A percentile compares a stretch with the other conserved stretches of the same genome.
Evolutionary conservation across 1,140 invertebrate species (phyloP).

Genomic region (Acromyrmex heyeri): DNA sequence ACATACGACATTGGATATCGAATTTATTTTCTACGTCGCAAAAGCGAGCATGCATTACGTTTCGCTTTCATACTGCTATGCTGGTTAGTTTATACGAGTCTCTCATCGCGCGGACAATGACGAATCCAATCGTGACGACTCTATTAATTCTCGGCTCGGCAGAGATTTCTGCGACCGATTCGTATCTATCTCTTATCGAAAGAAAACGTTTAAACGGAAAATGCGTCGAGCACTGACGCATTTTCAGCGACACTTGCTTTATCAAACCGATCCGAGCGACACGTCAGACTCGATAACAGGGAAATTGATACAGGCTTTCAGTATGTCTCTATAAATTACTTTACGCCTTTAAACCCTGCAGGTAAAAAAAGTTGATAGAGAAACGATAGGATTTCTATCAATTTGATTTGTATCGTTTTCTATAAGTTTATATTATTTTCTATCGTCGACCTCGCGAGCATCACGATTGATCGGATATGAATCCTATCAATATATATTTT

Average conservation of each 20-base stretch:
- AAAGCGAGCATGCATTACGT: conserved; percentile 9
- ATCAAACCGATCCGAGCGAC: not conserved
- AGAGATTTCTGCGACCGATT: not conserved
- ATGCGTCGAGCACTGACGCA: not conserved
- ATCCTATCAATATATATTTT: no score
- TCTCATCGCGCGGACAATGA: conserved; percentile 21
- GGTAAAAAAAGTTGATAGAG: no score
- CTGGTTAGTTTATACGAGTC: conserved; percentile 3
- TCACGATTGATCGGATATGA: no score
- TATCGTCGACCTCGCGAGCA: no score
- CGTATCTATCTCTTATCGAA: conserved; percentile 8
- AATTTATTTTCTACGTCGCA: conserved; percentile 41
- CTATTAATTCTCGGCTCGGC: conserved; percentile 34
- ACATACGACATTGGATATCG: conserved; percentile 42
- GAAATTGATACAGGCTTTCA: not conserved
- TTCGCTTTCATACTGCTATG: conserved; percentile 28
- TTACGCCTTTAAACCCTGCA: not conserved
- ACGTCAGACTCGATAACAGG: not conserved
- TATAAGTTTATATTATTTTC: no score
- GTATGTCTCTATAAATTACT: conserved; percentile 7
- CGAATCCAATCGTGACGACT: conserved; percentile 29
- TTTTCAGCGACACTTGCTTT: not conserved
- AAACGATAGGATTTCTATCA: no score
- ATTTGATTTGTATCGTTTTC: no score
- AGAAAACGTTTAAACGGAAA: not conserved